phyloP scores from a whole-genome alignment of 2,888 invertebrate genomes.

The Lithophane socia region DNA sequence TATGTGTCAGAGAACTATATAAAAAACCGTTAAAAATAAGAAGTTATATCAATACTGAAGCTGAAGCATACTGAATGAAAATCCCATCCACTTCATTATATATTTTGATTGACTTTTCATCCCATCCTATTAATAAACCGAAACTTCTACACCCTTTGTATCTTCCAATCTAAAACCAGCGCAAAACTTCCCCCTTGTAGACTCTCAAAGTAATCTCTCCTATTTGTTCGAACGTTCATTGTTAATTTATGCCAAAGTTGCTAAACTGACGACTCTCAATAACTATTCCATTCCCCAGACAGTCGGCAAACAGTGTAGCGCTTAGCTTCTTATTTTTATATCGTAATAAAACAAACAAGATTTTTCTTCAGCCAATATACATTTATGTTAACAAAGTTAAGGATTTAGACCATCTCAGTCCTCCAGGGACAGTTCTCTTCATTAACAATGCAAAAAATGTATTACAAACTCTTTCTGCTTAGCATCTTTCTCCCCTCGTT shows the following conservation, averaged over 20 bases:
- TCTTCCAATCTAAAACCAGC: conserved; percentile 30
- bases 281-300: conserved; percentile 49
- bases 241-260: conserved; percentile 56
- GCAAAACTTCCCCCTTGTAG: conserved; percentile 17
- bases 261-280: conserved; percentile 48
- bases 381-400: conserved; percentile 65
- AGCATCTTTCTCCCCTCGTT: conserved; percentile 45
- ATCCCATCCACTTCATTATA: not conserved
- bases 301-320: conserved; percentile 18
- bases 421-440: conserved; percentile 57
- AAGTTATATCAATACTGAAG: too few relatives aligned
- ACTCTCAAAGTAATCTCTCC: conserved; percentile 40
- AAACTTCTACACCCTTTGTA: conserved; percentile 20
- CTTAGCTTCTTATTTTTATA: conserved; percentile 45
- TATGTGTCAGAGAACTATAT: not conserved
- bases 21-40: not conserved
- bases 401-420: conserved; percentile 50
- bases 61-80: not conserved
- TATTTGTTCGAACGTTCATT: conserved; percentile 47
- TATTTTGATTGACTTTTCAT: conserved; percentile 18
- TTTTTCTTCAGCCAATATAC: conserved; percentile 62
- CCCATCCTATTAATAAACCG: conserved; percentile 7
- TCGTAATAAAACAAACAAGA: conserved; percentile 61
- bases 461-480: conserved; percentile 62
- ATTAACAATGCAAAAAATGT: conserved; percentile 66